Evolutionary conservation across 2,888 invertebrate species (phyloP).

Genomic region (Gryllus longicercus): DNA sequence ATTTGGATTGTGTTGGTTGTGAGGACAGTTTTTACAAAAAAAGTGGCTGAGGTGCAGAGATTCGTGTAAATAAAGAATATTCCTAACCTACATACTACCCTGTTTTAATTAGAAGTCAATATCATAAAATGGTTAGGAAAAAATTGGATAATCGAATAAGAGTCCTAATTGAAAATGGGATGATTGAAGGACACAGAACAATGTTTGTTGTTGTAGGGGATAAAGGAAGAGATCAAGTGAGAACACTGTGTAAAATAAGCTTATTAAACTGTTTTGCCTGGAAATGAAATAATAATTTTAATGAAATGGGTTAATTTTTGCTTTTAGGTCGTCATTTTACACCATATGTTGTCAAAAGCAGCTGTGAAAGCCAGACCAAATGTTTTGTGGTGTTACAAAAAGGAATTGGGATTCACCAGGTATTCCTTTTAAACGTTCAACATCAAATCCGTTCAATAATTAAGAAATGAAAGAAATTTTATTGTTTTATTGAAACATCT

Average conservation of each 20-base stretch:
- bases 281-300: neutral
- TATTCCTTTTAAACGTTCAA: slow-evolving; percentile 41
- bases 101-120: too few relatives aligned
- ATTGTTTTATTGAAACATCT: too few relatives aligned
- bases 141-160: slow-evolving; percentile 96
- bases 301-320: slow-evolving; percentile 28
- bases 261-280: neutral
- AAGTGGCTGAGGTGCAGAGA: too few relatives aligned
- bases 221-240: slow-evolving; percentile 91
- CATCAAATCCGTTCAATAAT: too few relatives aligned
- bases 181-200: slow-evolving; percentile 82
- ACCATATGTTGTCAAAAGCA: slow-evolving; percentile 96
- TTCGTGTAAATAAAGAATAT: too few relatives aligned
- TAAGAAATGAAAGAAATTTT: too few relatives aligned
- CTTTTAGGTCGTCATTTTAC: slow-evolving; percentile 84
- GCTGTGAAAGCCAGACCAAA: slow-evolving; percentile 87
- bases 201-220: slow-evolving; percentile 95
- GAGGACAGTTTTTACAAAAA: too few relatives aligned
- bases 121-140: slow-evolving; percentile 74
- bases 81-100: too few relatives aligned
- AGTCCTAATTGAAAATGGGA: slow-evolving; percentile 95
- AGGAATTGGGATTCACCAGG: slow-evolving; percentile 89
- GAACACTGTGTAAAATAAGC: slow-evolving; percentile 28
- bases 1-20: too few relatives aligned
- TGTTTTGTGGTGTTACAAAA: slow-evolving; percentile 98